Base-by-base conservation (phyloP, 2,888 invertebrate species). In the Barypeithes pellucidus region DNA sequence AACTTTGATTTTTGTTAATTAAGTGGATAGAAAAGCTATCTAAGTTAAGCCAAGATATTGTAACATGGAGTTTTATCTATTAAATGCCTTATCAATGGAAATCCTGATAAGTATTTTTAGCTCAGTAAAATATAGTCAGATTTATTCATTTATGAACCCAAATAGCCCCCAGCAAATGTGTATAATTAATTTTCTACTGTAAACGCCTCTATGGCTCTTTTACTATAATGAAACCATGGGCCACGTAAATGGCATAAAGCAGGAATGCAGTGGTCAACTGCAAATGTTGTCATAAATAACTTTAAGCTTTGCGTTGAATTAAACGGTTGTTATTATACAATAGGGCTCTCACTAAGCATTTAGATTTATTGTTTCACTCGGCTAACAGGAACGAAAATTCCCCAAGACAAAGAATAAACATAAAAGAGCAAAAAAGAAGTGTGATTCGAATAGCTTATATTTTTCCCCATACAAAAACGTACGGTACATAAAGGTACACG, bases 261-360 rank as follows among this genome's bases (percentile, higher is more conserved):
- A 12, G n/a, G 24, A n/a, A 50, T 50, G 50, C 50, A 50, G 50
- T 50, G 50, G 50, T 50, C 50, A 50, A 50, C 24, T 50, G 50
- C 50, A 50, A 50, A 50, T 50, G 50, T 22, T 22, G 20, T 22
- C 11, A 50, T 50, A 24, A 22, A 50, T 50, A 24, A 50, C 50
- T 12, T 50, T 50, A 50, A 50, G 50, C 50, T n/a, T 24, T 5
- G 50, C 3, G n/a, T 50, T 22, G n/a, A 1, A 50, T 50, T 50
- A 50, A n/a, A 8, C n/a, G n/a, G 12, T 50, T 50, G 50, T 50
- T 50, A 50, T 50, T 24, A 22, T 22, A 50, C 24, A 50, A 50
- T 50, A n/a, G 24, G 50, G 50, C 24, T 50, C 22, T 50, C 24
- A 24, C n/a, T 16, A n/a, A 24, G n/a, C 22, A 24, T 50, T 22